Conservation (phyloP, 2,888 invertebrate species). For the Chromoteleia sp. region DNA sequence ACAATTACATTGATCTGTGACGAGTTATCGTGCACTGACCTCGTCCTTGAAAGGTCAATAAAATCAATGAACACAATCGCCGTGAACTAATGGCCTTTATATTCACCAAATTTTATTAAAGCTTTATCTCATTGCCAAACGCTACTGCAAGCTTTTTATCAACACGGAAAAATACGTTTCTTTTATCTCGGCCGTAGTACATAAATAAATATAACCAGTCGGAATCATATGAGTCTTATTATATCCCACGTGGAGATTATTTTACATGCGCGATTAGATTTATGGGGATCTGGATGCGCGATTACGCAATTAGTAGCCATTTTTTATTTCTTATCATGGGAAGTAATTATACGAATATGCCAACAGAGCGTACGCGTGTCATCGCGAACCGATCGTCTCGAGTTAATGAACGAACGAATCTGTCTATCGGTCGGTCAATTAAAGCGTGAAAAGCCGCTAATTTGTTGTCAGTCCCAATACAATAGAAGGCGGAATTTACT, state of each 20-base stretch:
- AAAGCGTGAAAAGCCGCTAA: constrained; percentile 7
- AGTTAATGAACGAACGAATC: constrained; percentile 27
- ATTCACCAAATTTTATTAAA: constrained; percentile 59
- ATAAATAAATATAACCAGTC: constrained; percentile 36
- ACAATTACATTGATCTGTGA: constrained; percentile 31
- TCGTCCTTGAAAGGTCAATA: constrained; percentile 68
- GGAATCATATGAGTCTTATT: constrained; percentile 35
- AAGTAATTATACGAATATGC: constrained; percentile 44
- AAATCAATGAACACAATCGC: constrained; percentile 57
- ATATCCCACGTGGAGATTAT: constrained; percentile 50
- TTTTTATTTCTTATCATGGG: constrained; percentile 59
- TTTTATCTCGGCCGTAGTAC: constrained; percentile 46
- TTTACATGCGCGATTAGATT: constrained; percentile 45
- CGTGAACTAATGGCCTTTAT: constrained; percentile 61
- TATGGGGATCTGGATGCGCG: constrained; percentile 45
- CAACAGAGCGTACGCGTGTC: constrained; percentile 9
- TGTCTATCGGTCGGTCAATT: constrained; percentile 16
- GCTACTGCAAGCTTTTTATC: constrained; percentile 50
- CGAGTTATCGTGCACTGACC: constrained; percentile 57
- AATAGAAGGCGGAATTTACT: constrained; percentile 22
- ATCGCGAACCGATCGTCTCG: neutral
- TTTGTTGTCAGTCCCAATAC: constrained; percentile 4
- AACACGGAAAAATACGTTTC: constrained; percentile 62
- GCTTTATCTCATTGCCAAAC: constrained; percentile 34
- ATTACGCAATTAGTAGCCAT: constrained; percentile 46